These are phyloP conservation scores for Zosterops hypoxanthus DNA, from an alignment of 2,113 vertebrate genomes.

Conservation along the genomic window DNA sequence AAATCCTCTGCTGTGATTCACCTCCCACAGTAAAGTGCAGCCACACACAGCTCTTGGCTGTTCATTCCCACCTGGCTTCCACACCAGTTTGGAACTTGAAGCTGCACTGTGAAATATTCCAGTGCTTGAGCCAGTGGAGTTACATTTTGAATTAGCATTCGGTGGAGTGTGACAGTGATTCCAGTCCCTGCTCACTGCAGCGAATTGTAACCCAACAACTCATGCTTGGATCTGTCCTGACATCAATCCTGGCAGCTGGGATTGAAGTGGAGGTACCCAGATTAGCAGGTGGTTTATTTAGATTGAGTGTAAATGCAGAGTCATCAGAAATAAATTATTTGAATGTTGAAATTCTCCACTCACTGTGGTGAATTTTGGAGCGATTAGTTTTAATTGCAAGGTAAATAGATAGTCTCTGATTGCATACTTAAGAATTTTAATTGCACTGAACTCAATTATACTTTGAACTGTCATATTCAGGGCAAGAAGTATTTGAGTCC, in stretches of 20 bases:
- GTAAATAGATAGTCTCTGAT: slow-evolving; percentile 15
- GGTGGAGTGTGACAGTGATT: not conserved
- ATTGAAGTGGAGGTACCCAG: not conserved
- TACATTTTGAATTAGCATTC: not conserved
- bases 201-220: not conserved
- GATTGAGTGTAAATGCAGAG: not conserved
- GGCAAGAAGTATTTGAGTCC: not conserved
- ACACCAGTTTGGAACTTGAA: not conserved
- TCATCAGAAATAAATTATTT: not conserved
- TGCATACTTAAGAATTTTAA: not conserved
- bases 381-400: not conserved
- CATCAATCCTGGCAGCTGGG: not conserved
- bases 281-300: not conserved
- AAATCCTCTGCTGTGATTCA: not conserved
- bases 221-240: accelerated
- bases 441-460: not conserved
- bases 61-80: not conserved
- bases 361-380: not conserved
- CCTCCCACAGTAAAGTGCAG: not conserved
- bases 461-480: not conserved
- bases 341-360: not conserved
- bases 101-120: not conserved
- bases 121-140: not conserved
- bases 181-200: not conserved
- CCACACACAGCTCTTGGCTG: not conserved